These are phyloP conservation scores for Coenonympha glycerion DNA, from an alignment of 2,888 invertebrate genomes.

Conservation along the genomic window DNA sequence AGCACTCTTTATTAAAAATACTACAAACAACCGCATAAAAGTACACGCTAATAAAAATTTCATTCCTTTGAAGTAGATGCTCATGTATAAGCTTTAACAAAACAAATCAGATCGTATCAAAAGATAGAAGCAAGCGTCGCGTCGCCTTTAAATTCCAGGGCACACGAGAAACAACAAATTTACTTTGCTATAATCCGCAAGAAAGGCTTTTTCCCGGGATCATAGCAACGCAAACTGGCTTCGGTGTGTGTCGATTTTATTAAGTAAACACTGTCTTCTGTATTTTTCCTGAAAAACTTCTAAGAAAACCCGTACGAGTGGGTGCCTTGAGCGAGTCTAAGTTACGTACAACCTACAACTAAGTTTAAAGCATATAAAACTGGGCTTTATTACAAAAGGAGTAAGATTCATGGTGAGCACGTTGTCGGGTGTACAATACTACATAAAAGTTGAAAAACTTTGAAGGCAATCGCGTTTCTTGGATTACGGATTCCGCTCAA, in stretches of 20 bases:
- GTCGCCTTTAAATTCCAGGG: not conserved
- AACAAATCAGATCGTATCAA: not conserved
- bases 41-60: no score
- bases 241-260: not conserved
- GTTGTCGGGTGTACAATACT: not conserved
- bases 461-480: slow-evolving; percentile 16
- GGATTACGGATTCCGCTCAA: slow-evolving; percentile 25
- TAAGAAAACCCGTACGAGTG: slow-evolving; percentile 8
- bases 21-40: no score
- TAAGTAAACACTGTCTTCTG: slow-evolving; percentile 12
- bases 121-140: not conserved
- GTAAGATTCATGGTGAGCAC: not conserved
- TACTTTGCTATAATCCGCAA: not conserved
- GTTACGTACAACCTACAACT: slow-evolving; percentile 1
- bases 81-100: not conserved
- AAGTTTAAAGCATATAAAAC: not conserved
- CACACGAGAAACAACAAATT: not conserved
- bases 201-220: slow-evolving; percentile 1
- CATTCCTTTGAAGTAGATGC: no score
- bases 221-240: not conserved
- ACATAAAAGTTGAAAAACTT: slow-evolving; percentile 9
- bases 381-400: not conserved
- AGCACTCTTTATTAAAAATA: no score
- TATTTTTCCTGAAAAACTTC: slow-evolving; percentile 16
- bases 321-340: slow-evolving; percentile 8